These are phyloP conservation scores for Sebastes taczanowskii DNA, from an alignment of 2,797 vertebrate genomes.

Conservation along the genomic window DNA sequence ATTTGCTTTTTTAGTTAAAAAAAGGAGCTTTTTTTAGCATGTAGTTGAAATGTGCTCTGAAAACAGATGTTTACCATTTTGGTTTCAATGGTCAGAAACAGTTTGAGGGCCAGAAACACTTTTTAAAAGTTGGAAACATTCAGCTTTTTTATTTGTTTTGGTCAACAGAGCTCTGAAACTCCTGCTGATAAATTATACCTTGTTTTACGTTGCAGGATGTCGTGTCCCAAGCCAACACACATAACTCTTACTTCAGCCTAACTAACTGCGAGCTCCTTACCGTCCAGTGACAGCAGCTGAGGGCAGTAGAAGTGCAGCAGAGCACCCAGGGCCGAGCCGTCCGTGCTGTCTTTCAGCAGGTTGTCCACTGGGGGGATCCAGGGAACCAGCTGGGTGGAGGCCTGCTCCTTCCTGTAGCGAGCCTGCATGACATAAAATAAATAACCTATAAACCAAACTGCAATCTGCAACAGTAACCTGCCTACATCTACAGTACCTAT, in stretches of 20 bases:
- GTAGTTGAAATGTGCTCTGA: neutral
- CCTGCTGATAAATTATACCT: neutral
- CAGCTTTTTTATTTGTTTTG: neutral
- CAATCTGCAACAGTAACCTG: neutral
- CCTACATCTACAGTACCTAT: neutral
- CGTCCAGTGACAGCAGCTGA: slow-evolving; percentile 87
- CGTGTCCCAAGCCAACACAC: neutral
- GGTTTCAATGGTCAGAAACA: neutral
- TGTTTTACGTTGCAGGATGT: neutral
- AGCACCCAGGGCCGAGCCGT: slow-evolving; percentile 91
- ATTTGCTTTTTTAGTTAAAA: neutral
- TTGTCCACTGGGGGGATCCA: slow-evolving; percentile 96
- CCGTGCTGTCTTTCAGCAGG: slow-evolving; percentile 92
- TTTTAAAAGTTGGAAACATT: neutral
- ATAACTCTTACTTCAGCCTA: neutral
- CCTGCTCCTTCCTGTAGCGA: slow-evolving; percentile 95
- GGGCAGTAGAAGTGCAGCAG: slow-evolving; percentile 98
- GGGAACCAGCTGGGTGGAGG: slow-evolving; percentile 85
- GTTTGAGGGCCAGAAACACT: neutral
- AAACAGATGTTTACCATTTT: neutral
- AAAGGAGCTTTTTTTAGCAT: neutral
- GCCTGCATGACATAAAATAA: slow-evolving; percentile 78
- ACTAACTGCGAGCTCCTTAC: slow-evolving; percentile 68
- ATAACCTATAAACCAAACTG: neutral
- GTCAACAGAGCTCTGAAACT: neutral